Base-by-base conservation (phyloP, 2,888 invertebrate species). In the Metalampra italica region DNA sequence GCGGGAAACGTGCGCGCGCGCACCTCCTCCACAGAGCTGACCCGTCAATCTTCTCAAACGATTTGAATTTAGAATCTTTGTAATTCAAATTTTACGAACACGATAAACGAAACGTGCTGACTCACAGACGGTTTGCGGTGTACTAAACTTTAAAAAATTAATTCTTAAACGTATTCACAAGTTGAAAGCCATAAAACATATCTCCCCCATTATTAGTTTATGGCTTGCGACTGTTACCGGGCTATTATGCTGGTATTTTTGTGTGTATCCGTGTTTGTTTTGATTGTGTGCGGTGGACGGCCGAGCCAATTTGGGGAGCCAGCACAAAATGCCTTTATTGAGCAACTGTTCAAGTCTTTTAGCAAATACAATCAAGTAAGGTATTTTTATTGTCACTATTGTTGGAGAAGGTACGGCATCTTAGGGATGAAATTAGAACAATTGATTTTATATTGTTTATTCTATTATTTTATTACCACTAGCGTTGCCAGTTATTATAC, bases 151-250 rank as follows among this genome's bases (percentile, higher is more conserved):
- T 75, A 75, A 82, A 85, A 88, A 85, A 84, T 45, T 77, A 54
- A 56, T 60, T 72, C 66, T 66, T 68, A 67, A 75, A 68, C 77
- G 79, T 81, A 87, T 88, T 86, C 85, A 86, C 81, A 88, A 83
- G 81, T 82, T 71, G 80, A 78, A 80, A 76, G 69, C 76, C 86
- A 88, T 88, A 88, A 90, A 89, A 84, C 83, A 88, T 85, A 81
- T 75, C 85, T 89, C 88, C 88, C 89, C 88, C 83, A 87, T 88
- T 89, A 90, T 90, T 89, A 87, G 87, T 88, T 86, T 87, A 87
- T 85, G 79, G 80, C 66, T 75, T 78, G 82, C 78, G 82, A 84
- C 83, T 85, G 82, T 85, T 82, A 74, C 74, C 65, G 73, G 71
- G 77, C 86, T 81, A 86, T 89, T 88, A 87, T 88, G 74, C 70